These are phyloP conservation scores for Poecile atricapillus DNA, from an alignment of 2,113 vertebrate genomes.

Conservation along the genomic window DNA sequence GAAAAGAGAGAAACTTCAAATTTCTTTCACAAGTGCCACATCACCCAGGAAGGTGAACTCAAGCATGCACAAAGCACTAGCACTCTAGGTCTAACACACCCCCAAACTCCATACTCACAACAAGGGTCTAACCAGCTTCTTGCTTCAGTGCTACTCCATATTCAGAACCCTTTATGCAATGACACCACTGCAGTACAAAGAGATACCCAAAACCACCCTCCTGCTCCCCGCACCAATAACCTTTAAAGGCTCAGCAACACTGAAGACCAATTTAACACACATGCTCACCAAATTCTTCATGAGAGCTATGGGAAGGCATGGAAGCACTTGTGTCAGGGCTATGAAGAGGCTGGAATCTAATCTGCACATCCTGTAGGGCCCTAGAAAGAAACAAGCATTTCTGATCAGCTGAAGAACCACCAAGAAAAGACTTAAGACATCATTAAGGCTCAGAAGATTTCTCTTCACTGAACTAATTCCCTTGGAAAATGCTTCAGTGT, in stretches of 20 bases:
- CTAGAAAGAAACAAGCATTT: slow-evolving; percentile 55
- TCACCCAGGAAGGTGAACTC: not conserved
- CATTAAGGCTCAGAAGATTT: not conserved
- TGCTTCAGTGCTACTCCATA: not conserved
- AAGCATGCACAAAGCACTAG: not conserved
- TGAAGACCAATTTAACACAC: not conserved
- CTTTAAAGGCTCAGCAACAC: not conserved
- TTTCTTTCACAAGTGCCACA: not conserved
- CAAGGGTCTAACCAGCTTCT: not conserved
- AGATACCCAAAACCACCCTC: not conserved
- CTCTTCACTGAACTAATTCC: not conserved
- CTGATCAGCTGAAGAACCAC: not conserved
- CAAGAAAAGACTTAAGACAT: not conserved
- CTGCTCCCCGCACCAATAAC: not conserved
- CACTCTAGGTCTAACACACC: not conserved
- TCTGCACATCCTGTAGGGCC: slow-evolving; percentile 95
- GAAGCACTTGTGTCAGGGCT: slow-evolving; percentile 73
- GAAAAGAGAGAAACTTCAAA: not conserved
- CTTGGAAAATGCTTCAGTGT: not conserved
- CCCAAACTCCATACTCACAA: not conserved
- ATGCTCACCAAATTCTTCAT: slow-evolving; percentile 85
- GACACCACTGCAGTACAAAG: not conserved
- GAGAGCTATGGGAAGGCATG: slow-evolving; percentile 76
- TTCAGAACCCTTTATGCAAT: not conserved
- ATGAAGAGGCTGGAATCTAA: slow-evolving; percentile 91